phyloP scores from a whole-genome alignment of 2,888 invertebrate species.

The Papilio elwesi region DNA sequence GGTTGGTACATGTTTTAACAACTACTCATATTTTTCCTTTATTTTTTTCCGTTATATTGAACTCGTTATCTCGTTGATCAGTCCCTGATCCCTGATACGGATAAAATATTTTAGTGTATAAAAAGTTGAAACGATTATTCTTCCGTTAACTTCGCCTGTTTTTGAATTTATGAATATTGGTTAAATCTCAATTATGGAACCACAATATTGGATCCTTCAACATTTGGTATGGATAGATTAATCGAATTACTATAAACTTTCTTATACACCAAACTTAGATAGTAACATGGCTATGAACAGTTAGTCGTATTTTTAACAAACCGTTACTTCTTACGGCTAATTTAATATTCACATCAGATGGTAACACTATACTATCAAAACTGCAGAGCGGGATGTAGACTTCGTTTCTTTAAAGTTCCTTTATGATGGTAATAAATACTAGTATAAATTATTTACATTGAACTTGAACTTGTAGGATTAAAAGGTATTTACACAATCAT shows the following conservation, averaged over 20 bases:
- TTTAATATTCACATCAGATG: conserved; percentile 30
- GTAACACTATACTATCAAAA: conserved; percentile 7
- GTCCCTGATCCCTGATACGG: too few relatives aligned
- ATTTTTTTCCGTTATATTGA: too few relatives aligned
- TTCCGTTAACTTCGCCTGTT: too few relatives aligned
- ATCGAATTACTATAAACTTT: background rate
- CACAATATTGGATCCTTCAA: background rate
- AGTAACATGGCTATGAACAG: background rate
- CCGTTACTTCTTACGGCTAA: conserved; percentile 27
- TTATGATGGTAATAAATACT: too few relatives aligned
- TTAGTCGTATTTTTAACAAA: conserved; percentile 25
- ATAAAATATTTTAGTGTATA: too few relatives aligned
- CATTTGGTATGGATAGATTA: background rate
- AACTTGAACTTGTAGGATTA: too few relatives aligned
- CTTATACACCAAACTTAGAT: background rate
- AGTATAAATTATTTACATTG: conserved; percentile 1
- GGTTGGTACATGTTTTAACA: too few relatives aligned
- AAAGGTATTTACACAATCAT: too few relatives aligned
- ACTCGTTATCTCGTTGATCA: too few relatives aligned
- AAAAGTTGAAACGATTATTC: too few relatives aligned
- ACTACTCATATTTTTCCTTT: too few relatives aligned
- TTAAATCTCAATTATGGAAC: background rate
- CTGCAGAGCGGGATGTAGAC: background rate
- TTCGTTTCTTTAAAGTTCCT: background rate
- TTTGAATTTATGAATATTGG: too few relatives aligned